Evolutionary conservation across 1,140 invertebrate species (phyloP).

Genomic region (Eueides isabella): DNA sequence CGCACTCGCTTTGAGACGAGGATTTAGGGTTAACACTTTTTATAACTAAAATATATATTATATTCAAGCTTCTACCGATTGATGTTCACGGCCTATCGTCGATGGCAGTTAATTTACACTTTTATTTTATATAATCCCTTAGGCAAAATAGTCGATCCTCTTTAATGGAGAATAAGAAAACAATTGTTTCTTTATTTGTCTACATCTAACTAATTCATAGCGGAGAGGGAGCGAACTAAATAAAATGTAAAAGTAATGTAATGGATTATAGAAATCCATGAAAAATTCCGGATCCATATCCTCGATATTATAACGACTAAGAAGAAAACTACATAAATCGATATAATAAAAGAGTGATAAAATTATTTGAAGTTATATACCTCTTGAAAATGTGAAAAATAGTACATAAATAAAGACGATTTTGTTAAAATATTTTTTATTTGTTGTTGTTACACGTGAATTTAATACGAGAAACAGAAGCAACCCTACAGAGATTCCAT

Average conservation of each 20-base stretch:
- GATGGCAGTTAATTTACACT: too few species aligned
- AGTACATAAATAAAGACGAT: too few species aligned
- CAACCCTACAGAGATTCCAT: slow-evolving; percentile 69
- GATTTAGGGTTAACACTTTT: slow-evolving; percentile 54
- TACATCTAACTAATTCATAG: background rate
- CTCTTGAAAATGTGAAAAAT: too few species aligned
- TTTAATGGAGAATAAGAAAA: background rate
- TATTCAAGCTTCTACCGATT: background rate
- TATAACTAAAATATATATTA: background rate
- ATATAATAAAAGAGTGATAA: too few species aligned
- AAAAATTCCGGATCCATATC: too few species aligned
- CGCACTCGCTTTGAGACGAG: slow-evolving; percentile 59
- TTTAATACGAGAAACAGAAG: background rate
- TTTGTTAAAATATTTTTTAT: background rate
- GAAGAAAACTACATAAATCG: too few species aligned
- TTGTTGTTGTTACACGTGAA: background rate
- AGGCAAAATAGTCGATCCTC: background rate
- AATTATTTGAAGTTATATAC: too few species aligned
- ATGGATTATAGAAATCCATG: too few species aligned
- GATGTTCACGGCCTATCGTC: too few species aligned
- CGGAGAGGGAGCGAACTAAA: background rate
- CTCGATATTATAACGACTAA: too few species aligned
- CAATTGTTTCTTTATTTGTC: background rate
- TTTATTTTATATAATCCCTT: too few species aligned
- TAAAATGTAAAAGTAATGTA: too few species aligned